Conservation (phyloP, 2,888 invertebrate species). For the Eutolmus rufibarbis region DNA sequence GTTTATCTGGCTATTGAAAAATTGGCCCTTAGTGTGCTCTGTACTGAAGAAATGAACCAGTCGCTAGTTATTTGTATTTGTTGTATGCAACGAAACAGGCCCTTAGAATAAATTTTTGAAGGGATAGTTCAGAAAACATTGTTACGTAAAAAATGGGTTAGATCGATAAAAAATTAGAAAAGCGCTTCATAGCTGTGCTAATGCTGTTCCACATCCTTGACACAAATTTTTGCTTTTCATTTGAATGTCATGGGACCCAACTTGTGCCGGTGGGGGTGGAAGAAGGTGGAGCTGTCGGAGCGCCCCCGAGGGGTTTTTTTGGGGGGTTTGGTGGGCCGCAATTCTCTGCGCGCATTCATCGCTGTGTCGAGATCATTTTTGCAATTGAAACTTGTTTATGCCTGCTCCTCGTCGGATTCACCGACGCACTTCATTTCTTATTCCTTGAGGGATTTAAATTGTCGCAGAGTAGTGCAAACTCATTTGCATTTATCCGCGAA, state of each 20-base stretch:
- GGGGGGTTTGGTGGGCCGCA: neutral
- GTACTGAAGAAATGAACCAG: neutral
- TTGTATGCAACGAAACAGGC: neutral
- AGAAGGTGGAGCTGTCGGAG: neutral
- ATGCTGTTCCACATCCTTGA: neutral
- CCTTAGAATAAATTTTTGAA: neutral
- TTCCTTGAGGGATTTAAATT: conserved; percentile 19
- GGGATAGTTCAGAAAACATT: neutral
- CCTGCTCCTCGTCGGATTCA: neutral
- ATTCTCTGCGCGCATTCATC: neutral
- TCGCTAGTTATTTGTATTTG: neutral
- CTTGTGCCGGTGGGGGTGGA: neutral
- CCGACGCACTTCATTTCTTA: conserved; percentile 9
- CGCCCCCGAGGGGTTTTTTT: too few relatives aligned
- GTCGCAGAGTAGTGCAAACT: conserved; percentile 21
- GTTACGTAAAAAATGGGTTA: neutral
- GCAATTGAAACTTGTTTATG: conserved; percentile 10
- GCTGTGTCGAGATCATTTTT: neutral
- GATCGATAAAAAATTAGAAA: neutral
- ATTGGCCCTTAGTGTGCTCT: too few relatives aligned
- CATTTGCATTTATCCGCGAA: conserved; percentile 20
- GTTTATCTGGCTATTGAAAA: too few relatives aligned
- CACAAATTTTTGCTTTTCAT: neutral
- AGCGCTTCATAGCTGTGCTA: neutral
- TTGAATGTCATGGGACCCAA: neutral